Evolutionary conservation across 2,113 vertebrate species (phyloP).

Genomic region (Gymnorhina tibicen): DNA sequence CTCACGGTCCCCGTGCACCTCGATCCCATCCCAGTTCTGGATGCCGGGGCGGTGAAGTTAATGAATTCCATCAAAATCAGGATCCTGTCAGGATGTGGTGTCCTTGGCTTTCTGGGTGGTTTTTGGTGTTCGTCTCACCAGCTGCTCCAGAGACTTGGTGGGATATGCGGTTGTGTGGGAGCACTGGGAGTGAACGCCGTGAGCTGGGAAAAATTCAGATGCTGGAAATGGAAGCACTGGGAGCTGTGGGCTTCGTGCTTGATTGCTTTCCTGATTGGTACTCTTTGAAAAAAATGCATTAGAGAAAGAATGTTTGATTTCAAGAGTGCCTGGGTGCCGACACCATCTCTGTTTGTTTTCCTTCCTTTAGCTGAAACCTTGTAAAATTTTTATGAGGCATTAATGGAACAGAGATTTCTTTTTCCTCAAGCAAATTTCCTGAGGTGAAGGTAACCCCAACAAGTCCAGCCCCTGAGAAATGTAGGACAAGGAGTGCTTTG

Average conservation of each 20-base stretch:
- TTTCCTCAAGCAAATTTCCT: slow-evolving; percentile 46
- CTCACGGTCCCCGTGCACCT: rapidly evolving
- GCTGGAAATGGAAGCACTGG: slow-evolving; percentile 55
- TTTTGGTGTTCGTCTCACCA: neutral
- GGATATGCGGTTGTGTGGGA: neutral
- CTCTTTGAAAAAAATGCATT: slow-evolving; percentile 47
- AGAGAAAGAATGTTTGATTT: slow-evolving; percentile 72
- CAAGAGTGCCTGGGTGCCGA: slow-evolving; percentile 57
- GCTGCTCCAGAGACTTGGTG: neutral
- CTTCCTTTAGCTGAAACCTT: slow-evolving; percentile 72
- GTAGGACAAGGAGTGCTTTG: neutral
- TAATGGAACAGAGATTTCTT: slow-evolving; percentile 72
- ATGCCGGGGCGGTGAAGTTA: neutral
- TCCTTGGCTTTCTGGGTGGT: neutral
- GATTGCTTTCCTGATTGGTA: slow-evolving; percentile 72
- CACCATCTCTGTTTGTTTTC: slow-evolving; percentile 76
- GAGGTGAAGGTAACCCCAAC: slow-evolving; percentile 42
- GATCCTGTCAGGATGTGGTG: neutral
- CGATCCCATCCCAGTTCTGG: rapidly evolving
- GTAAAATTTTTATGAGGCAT: slow-evolving; percentile 79
- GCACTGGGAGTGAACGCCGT: neutral
- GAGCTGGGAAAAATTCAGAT: neutral
- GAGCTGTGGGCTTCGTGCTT: slow-evolving; percentile 49
- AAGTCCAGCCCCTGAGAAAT: slow-evolving; percentile 13
- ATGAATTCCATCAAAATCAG: neutral